These are phyloP conservation scores for Bothrops jararaca DNA, from an alignment of 2,113 vertebrate species.

Conservation along the genomic window DNA sequence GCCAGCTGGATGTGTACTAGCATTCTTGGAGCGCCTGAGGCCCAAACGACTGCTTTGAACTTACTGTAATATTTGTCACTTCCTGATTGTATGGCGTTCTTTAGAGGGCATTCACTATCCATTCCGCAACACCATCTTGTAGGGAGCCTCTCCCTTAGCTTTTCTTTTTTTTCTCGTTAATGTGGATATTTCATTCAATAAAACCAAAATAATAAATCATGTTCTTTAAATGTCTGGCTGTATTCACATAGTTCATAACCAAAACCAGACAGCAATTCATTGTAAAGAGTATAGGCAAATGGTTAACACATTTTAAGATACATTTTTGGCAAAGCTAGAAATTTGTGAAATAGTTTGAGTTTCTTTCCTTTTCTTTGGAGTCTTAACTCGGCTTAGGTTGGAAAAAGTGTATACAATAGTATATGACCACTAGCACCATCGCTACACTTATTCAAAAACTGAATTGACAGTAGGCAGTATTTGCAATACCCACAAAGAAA, in stretches of 20 bases:
- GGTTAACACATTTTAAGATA: conserved; percentile 57
- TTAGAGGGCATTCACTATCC: conserved; percentile 49
- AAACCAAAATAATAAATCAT: conserved; percentile 39
- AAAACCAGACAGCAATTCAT: conserved; percentile 41
- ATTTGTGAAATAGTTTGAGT: conserved; percentile 55
- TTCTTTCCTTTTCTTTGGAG: conserved; percentile 10
- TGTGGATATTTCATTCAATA: conserved; percentile 17
- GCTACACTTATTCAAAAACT: neutral
- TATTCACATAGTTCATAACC: conserved; percentile 22
- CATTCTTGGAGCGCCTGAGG: conserved; percentile 62
- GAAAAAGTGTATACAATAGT: conserved; percentile 12
- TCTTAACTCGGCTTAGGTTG: conserved; percentile 17
- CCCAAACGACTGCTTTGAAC: conserved; percentile 64
- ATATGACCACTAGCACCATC: neutral
- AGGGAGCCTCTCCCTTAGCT: neutral
- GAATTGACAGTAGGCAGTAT: neutral
- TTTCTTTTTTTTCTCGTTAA: conserved; percentile 1
- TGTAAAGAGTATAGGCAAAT: conserved; percentile 47
- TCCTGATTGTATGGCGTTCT: conserved; percentile 54
- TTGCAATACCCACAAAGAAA: conserved; percentile 10
- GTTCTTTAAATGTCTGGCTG: conserved; percentile 51
- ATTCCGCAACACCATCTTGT: conserved; percentile 33
- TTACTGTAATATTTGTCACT: conserved; percentile 60
- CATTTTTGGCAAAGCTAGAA: conserved; percentile 54
- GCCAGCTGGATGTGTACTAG: conserved; percentile 69